phyloP scores from a whole-genome alignment of 2,888 invertebrate species.

The Lasioglossum villosulum region DNA sequence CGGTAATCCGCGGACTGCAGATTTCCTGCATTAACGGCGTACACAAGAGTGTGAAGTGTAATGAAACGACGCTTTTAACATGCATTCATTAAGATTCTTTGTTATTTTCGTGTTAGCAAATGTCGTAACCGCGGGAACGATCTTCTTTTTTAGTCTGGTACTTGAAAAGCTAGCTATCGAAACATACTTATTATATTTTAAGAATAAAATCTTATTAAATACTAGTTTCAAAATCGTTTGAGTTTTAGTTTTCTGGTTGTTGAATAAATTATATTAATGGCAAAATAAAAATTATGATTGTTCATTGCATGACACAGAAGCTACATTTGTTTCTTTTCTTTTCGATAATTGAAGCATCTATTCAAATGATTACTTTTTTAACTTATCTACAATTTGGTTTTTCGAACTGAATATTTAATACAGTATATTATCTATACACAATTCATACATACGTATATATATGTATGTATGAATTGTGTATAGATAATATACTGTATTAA shows the following conservation, averaged over 20 bases:
- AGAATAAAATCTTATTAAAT: neutral
- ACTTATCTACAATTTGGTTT: no score
- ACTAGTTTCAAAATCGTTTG: neutral
- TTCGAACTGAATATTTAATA: no score
- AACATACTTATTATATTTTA: neutral
- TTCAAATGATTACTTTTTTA: no score
- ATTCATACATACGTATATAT: no score
- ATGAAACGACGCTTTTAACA: neutral
- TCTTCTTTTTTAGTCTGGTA: neutral
- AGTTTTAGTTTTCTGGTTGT: neutral
- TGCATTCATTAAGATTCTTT: neutral
- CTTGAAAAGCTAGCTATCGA: neutral
- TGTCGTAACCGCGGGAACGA: neutral
- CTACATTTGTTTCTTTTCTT: no score
- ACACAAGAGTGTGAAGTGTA: neutral
- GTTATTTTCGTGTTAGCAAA: neutral
- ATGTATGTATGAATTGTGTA: no score
- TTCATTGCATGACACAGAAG: neutral
- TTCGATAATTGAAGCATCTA: no score
- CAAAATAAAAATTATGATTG: neutral
- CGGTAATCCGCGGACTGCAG: neutral
- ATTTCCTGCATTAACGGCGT: neutral
- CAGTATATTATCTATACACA: no score
- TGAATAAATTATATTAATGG: neutral
- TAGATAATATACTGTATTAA: no score